Percentiles rank a stretch among this genome's conserved stretches.
Evolutionary conservation across 2,113 vertebrate genomes (phyloP).

Genomic region (Lucifuga dentata): DNA sequence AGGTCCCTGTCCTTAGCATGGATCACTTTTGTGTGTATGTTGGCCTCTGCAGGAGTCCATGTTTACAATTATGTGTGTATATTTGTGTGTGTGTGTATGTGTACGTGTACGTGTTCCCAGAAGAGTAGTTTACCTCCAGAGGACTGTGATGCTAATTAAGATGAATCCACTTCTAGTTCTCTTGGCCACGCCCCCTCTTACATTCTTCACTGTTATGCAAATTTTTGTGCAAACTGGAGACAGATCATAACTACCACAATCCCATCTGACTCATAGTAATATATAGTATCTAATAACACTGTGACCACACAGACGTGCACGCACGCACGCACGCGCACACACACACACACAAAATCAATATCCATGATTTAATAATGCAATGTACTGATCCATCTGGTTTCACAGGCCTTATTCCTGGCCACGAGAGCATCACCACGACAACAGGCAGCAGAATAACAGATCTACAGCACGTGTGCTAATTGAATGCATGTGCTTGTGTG

Average conservation of each 20-base stretch:
- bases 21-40: constrained; percentile 35
- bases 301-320: constrained; percentile 50
- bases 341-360: constrained; percentile 88
- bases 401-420: constrained; percentile 51
- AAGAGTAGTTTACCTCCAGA: constrained; percentile 89
- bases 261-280: constrained; percentile 96
- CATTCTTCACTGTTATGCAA: constrained; percentile 98
- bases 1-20: constrained; percentile 50
- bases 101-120: constrained; percentile 68
- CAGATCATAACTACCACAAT: constrained; percentile 89
- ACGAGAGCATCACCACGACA: constrained; percentile 59
- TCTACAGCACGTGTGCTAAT: constrained; percentile 66
- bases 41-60: constrained; percentile 22
- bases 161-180: constrained; percentile 94
- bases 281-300: constrained; percentile 99
- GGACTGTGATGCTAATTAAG: constrained; percentile 98
- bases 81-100: constrained; percentile 15
- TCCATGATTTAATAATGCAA: constrained; percentile 98
- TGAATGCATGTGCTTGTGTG: constrained; percentile 54
- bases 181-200: constrained; percentile 85
- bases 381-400: constrained; percentile 90
- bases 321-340: constrained; percentile 9
- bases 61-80: constrained; percentile 21
- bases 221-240: constrained; percentile 87
- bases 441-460: constrained; percentile 66